Base-by-base conservation (phyloP, 2,888 invertebrate genomes). In the Xestobium rufovillosum region DNA sequence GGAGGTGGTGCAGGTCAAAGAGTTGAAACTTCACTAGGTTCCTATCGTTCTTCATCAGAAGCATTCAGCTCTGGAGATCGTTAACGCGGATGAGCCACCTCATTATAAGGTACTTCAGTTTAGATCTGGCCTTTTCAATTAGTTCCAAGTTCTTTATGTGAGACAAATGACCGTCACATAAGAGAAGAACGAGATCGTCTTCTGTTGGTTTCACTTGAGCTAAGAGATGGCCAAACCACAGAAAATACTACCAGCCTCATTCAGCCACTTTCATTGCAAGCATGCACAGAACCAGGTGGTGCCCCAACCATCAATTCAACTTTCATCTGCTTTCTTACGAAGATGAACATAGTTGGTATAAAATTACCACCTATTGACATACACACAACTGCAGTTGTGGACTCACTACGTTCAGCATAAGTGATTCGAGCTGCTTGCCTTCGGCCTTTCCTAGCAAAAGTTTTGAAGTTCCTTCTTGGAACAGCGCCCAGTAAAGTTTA, bases 141-240 rank as follows among this genome's bases (percentile, higher is more conserved):
- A 55, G 27, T 11, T 49, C 43, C 6, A 55, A 17, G 32, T 56
- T 54, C 11, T 47, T 49, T 19, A 51, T 55, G 38, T 58, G 55
- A 15, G 54, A 49, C 9, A 44, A 37, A 28, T 61, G 60, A 10
- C 57, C 57, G 48, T 60, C 57, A 6, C 58, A 34, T 14, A 61
- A 51, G 14, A 61, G 26, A 15, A 59, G 43, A 3, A 51, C 50
- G 27, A 51, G 52, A n/a, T 50, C 45, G 15, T 50, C 47, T 31
- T 31, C 31, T 4, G 47, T 17, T 43, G 51, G 44, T 30, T 56
- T 53, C 14, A 45, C 38, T 27, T 42, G 34, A 12, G 45, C 30
- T n/a, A 51, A 33, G 41, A 62, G 60, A 43, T 57, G 54, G 37
- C 51, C 38, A 27, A 61, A 50, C 57, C 59, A 58, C 15, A 48